These are phyloP conservation scores for Peromyscus maniculatus DNA, from an alignment of 2,113 vertebrate genomes.

Conservation along the genomic window DNA sequence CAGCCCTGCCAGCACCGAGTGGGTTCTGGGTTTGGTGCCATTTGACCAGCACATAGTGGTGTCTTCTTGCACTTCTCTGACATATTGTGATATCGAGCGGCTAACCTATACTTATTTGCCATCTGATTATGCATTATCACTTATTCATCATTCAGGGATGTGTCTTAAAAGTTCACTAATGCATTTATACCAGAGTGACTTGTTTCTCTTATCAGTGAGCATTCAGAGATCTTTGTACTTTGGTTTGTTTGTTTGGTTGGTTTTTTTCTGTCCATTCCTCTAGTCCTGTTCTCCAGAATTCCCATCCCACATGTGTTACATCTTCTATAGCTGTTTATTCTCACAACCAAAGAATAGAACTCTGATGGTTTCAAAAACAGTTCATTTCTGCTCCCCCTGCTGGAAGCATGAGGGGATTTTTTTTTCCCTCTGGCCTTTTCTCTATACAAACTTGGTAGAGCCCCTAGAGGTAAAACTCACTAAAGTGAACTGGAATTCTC, in stretches of 20 bases:
- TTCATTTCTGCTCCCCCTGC: slow-evolving; percentile 18
- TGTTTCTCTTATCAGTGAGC: neutral
- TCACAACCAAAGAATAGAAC: neutral
- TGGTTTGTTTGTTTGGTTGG: neutral
- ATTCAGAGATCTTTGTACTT: neutral
- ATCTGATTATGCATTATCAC: neutral
- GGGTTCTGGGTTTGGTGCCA: neutral
- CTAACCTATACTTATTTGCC: neutral
- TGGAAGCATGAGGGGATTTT: neutral
- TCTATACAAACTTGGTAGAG: neutral
- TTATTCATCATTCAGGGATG: neutral
- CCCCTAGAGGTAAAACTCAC: neutral
- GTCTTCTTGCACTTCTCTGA: neutral
- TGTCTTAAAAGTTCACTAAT: neutral
- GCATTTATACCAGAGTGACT: neutral
- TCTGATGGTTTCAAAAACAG: neutral
- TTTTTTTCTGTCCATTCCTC: neutral
- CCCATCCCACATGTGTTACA: no score
- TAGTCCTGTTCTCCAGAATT: neutral
- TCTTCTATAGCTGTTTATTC: neutral
- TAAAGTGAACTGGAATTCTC: neutral
- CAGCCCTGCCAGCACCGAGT: neutral
- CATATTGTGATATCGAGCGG: no score
- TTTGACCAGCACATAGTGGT: neutral
- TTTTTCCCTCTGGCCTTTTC: neutral